Percentiles rank a stretch among this genome's conserved stretches.
Evolutionary conservation across 2,113 vertebrate genomes (phyloP).

Genomic region (Elachura formosa): DNA sequence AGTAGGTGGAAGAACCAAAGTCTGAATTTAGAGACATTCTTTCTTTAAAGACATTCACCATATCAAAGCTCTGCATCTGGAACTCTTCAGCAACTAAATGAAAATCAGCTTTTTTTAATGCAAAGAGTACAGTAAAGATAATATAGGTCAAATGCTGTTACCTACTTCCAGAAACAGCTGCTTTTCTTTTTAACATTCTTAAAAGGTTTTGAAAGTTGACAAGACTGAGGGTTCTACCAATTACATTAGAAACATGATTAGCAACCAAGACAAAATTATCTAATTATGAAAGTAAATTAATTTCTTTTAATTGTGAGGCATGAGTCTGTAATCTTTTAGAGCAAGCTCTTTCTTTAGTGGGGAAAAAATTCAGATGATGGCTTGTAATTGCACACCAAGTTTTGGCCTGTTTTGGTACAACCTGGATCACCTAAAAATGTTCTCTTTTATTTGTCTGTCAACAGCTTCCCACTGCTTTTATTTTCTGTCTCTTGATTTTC

Average conservation of each 20-base stretch:
- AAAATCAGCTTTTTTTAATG: background rate
- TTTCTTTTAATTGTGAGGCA: background rate
- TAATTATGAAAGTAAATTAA: background rate
- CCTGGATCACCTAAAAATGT: background rate
- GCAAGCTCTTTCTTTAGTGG: background rate
- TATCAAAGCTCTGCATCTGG: background rate
- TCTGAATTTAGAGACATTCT: background rate
- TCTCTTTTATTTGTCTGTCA: constrained; percentile 10
- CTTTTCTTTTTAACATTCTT: background rate
- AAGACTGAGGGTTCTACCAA: background rate
- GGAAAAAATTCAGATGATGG: background rate
- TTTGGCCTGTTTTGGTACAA: background rate
- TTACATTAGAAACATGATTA: background rate
- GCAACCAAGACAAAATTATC: background rate
- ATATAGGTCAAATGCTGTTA: background rate
- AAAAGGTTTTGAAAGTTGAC: background rate
- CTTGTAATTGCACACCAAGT: background rate
- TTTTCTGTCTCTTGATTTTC: background rate
- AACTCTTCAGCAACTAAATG: background rate
- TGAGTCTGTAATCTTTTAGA: background rate
- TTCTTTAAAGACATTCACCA: background rate
- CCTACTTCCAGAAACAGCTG: background rate
- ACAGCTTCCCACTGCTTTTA: background rate
- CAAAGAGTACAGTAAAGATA: background rate
- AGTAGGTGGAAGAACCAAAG: background rate